Evolutionary conservation across 2,888 invertebrate species (phyloP).

Genomic region (Galerucella nymphaeae): DNA sequence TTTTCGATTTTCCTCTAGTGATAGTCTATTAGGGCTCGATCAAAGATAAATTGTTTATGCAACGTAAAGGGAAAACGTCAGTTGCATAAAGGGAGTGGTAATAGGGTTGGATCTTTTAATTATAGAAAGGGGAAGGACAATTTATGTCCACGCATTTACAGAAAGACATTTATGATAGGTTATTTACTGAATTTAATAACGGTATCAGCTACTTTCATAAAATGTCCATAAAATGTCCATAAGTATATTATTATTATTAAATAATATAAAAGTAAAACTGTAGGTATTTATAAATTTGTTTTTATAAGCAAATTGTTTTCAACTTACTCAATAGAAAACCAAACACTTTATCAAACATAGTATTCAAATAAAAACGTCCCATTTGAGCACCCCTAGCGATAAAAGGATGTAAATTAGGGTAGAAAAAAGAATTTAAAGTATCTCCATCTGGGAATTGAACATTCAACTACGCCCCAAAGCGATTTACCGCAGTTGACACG

Average conservation of each 20-base stretch:
- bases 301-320: neutral
- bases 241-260: too few relatives aligned
- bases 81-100: slow-evolving; percentile 50
- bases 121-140: slow-evolving; percentile 57
- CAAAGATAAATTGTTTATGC: slow-evolving; percentile 53
- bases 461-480: slow-evolving; percentile 52
- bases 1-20: slow-evolving; percentile 33
- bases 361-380: slow-evolving; percentile 14
- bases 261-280: too few relatives aligned
- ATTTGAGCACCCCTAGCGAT: slow-evolving; percentile 16
- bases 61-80: slow-evolving; percentile 53
- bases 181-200: slow-evolving; percentile 53
- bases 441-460: slow-evolving; percentile 52
- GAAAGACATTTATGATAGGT: slow-evolving; percentile 54
- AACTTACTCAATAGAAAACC: neutral
- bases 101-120: slow-evolving; percentile 59
- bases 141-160: slow-evolving; percentile 53
- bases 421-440: slow-evolving; percentile 55
- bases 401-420: slow-evolving; percentile 54
- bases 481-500: slow-evolving; percentile 54
- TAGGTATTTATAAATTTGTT: too few relatives aligned
- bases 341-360: neutral
- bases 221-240: slow-evolving; percentile 35
- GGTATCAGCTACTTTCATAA: slow-evolving; percentile 28
- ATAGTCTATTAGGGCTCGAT: slow-evolving; percentile 30